Evolutionary conservation across 1,140 invertebrate species (phyloP).

Genomic region (Vanessa atalanta): DNA sequence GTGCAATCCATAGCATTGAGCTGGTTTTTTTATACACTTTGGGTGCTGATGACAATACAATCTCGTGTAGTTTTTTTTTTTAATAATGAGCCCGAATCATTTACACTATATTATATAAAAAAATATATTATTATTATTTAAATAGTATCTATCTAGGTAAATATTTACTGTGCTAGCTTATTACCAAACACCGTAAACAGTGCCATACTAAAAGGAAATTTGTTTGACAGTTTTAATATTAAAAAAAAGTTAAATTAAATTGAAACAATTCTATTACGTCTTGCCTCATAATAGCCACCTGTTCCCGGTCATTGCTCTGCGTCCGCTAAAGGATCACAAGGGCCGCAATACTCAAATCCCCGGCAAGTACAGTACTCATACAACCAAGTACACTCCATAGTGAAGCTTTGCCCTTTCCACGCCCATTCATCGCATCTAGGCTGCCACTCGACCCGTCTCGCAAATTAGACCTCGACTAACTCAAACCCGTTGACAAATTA

Average conservation of each 20-base stretch:
- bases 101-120: no score
- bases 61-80: no score
- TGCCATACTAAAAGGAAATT: no score
- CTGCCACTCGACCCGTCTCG: slow-evolving; percentile 35
- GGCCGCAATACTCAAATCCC: slow-evolving; percentile 23
- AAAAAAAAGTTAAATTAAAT: neutral
- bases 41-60: no score
- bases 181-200: no score
- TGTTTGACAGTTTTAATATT: no score
- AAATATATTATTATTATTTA: no score
- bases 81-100: no score
- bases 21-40: no score
- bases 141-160: no score
- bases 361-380: slow-evolving; percentile 7
- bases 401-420: slow-evolving; percentile 30
- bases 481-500: slow-evolving; percentile 40
- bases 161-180: no score
- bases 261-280: neutral
- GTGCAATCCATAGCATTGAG: no score
- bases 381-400: slow-evolving; percentile 24
- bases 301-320: slow-evolving; percentile 8
- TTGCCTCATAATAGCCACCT: slow-evolving; percentile 7
- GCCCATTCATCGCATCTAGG: slow-evolving; percentile 39
- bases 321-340: slow-evolving; percentile 21
- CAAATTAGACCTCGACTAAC: slow-evolving; percentile 37